Base-by-base conservation (phyloP, 2,888 invertebrate species). In the Apodemia hepburni region DNA sequence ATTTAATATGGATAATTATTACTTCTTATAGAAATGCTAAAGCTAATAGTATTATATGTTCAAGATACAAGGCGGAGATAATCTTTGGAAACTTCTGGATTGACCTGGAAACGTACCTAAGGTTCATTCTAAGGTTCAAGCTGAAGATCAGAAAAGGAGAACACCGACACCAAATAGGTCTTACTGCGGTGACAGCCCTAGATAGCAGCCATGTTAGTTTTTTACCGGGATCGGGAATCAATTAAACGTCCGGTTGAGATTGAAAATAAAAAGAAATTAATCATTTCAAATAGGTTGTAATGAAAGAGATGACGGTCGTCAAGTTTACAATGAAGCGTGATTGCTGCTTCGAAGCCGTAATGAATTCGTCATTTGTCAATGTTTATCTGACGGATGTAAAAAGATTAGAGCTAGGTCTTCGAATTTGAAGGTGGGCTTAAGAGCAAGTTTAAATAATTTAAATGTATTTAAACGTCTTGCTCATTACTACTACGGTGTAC, bases 151-250 rank as follows among this genome's bases (percentile, higher is more conserved):
- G 11, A 38, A 2, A 9, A 9, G 11, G 1, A 11, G 38, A 38
- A 12, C 11, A 38, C 11, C 2, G 9, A 11, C 38, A 11, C 38
- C 9, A 0, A 11, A 11, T 38, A 38, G 38, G 38, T 38, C 38
- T 35, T 11, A 11, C 9, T 2, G 5, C 15, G 12, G 0, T 27
- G 12, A 27, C 15, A 54, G 22, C 51, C 51, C 51, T 54, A 22
- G 4, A 22, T 15, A 7, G 73, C 76, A 65, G 78, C 79, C 81
- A 78, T 80, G 70, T 79, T 84, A 72, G 65, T 81, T 84, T 85
- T 82, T 81, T 74, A 61, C 66, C 77, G 73, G 72, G 77, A 82
- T 77, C 78, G 74, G 76, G 82, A 87, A 84, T 84, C 84, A 87
- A 87, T 87, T 85, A 83, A 76, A 81, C 76, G 79, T 83, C 81